These are phyloP conservation scores for Lepidochrysops patricia DNA, from an alignment of 2,888 invertebrate genomes.

Conservation along the genomic window DNA sequence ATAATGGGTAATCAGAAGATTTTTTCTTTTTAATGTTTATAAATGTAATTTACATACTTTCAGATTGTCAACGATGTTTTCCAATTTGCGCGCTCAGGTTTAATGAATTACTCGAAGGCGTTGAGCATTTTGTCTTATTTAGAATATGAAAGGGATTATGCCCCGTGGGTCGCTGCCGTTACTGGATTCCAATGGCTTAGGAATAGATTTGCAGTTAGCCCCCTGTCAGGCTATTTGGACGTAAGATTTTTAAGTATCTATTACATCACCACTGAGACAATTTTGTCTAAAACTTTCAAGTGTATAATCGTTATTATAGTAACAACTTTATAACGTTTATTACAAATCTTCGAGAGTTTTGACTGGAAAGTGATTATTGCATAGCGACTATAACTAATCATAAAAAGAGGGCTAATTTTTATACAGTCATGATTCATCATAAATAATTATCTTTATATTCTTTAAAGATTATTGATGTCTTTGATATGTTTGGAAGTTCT, in stretches of 20 bases:
- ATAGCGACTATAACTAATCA: no score
- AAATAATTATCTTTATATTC: no score
- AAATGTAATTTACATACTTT: constrained; percentile 15
- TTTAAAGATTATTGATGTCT: no score
- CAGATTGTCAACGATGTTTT: constrained; percentile 85
- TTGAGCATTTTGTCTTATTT: constrained; percentile 81
- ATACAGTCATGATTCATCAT: no score
- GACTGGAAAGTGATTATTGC: no score
- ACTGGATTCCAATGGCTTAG: constrained; percentile 70
- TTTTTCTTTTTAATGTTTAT: not conserved
- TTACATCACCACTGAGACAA: not conserved
- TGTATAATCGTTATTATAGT: no score
- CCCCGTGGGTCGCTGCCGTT: constrained; percentile 84
- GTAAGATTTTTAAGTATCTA: constrained; percentile 29
- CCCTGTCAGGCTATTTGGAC: constrained; percentile 31
- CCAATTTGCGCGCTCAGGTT: constrained; percentile 79
- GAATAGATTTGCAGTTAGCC: constrained; percentile 42
- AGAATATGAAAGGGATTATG: constrained; percentile 77
- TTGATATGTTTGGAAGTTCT: no score
- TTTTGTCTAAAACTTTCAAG: not conserved
- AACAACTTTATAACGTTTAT: no score
- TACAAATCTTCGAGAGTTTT: no score
- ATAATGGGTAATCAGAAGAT: no score
- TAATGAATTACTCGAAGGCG: constrained; percentile 74
- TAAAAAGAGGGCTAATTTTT: no score